phyloP scores from a whole-genome alignment of 2,888 invertebrate species.

The Caenorhabditis sinica region DNA sequence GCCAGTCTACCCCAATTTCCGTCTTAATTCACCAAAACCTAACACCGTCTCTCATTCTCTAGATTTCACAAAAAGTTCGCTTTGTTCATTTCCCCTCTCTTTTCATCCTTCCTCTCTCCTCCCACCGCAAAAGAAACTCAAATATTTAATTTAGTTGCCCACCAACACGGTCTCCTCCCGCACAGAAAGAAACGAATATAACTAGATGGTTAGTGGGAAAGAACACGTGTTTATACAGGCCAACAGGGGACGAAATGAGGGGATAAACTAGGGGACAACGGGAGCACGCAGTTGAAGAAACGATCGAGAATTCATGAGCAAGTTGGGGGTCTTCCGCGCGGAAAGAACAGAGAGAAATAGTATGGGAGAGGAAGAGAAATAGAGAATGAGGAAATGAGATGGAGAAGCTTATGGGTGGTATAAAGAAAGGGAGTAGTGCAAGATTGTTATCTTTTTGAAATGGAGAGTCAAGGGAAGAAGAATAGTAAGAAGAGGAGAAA shows the following conservation, averaged over 20 bases:
- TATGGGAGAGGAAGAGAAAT: slow-evolving; percentile 8
- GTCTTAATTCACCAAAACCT: background rate
- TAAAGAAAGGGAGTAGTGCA: slow-evolving; percentile 16
- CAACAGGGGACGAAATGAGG: background rate
- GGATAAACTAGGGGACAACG: background rate
- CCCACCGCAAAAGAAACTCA: slow-evolving; percentile 33
- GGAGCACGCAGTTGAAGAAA: background rate
- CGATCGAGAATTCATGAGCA: slow-evolving; percentile 52
- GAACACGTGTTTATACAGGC: slow-evolving; percentile 42
- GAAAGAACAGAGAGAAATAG: slow-evolving; percentile 13
- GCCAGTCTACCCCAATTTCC: background rate
- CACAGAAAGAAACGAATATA: slow-evolving; percentile 7
- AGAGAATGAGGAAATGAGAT: background rate
- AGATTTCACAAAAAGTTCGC: slow-evolving; percentile 16
- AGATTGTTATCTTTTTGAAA: slow-evolving; percentile 46
- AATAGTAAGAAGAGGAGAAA: too few relatives aligned
- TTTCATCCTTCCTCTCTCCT: slow-evolving; percentile 15
- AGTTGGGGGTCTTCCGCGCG: slow-evolving; percentile 31
- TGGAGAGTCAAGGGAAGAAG: slow-evolving; percentile 4
- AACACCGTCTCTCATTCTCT: background rate
- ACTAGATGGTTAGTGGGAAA: slow-evolving; percentile 24
- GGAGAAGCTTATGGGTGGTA: slow-evolving; percentile 18
- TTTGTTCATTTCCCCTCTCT: background rate
- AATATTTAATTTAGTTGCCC: slow-evolving; percentile 47
- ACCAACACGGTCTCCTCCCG: background rate